Evolutionary conservation across 2,113 vertebrate species (phyloP).

Genomic region (Cariama cristata): DNA sequence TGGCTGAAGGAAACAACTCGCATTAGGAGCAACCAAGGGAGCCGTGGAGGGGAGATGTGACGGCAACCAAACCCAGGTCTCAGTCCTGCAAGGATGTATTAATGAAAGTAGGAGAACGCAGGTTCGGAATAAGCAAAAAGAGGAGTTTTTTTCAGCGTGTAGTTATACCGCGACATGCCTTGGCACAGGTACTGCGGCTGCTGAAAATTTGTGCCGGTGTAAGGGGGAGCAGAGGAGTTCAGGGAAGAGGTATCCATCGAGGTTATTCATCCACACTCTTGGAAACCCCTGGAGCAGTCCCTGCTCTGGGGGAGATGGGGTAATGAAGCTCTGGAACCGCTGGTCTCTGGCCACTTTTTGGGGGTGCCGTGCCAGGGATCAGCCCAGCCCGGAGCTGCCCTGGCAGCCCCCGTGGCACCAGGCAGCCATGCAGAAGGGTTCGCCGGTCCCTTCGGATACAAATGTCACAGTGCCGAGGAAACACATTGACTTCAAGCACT

Average conservation of each 20-base stretch:
- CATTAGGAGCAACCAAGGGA: neutral
- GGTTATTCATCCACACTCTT: no score
- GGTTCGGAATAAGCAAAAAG: neutral
- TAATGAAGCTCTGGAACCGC: neutral
- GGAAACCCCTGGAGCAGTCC: rapidly evolving
- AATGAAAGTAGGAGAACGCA: neutral
- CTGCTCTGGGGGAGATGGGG: neutral
- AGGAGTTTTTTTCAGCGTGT: rapidly evolving
- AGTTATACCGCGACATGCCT: neutral
- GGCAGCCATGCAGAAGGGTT: neutral
- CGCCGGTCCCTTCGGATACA: rapidly evolving
- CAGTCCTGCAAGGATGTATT: neutral
- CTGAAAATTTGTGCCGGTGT: neutral
- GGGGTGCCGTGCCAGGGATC: neutral
- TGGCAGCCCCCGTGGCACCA: neutral
- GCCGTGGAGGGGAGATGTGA: neutral
- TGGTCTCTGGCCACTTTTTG: neutral
- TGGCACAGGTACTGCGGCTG: neutral
- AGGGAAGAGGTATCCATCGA: neutral
- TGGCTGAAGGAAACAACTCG: neutral
- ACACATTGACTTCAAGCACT: neutral
- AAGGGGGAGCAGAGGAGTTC: neutral
- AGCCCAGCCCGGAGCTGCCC: neutral
- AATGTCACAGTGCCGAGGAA: neutral
- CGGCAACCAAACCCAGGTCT: rapidly evolving